Evolutionary conservation across 2,113 vertebrate species (phyloP).

Genomic region (Neodontobutis hainanensis): DNA sequence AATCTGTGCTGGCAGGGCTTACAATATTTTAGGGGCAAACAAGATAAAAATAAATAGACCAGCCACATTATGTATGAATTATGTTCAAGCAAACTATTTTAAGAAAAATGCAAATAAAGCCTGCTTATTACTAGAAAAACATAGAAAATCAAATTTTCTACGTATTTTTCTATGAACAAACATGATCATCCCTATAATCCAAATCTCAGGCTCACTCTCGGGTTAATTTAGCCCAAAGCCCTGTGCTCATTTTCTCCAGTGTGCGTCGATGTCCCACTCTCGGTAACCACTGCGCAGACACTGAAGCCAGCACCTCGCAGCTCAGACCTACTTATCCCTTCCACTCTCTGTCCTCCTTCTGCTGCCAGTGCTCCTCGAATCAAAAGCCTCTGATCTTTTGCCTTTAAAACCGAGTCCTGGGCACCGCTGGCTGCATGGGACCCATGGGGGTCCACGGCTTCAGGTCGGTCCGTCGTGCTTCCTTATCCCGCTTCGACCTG

Average conservation of each 20-base stretch:
- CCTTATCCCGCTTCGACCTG: constrained; percentile 36
- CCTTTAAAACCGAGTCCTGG: constrained; percentile 36
- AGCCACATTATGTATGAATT: too few species aligned
- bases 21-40: too few species aligned
- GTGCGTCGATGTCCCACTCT: constrained; percentile 47
- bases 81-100: too few species aligned
- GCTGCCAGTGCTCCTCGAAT: constrained; percentile 15
- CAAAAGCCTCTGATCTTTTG: constrained; percentile 52
- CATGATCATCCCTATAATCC: constrained; percentile 14
- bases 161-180: constrained; percentile 14
- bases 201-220: constrained; percentile 20
- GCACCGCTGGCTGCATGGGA: constrained; percentile 30
- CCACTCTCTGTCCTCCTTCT: constrained; percentile 27
- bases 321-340: background rate
- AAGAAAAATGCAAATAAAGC: background rate
- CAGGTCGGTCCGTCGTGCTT: constrained; percentile 26
- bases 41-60: too few species aligned
- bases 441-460: constrained; percentile 13
- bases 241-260: constrained; percentile 40
- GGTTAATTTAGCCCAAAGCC: constrained; percentile 5
- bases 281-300: constrained; percentile 20
- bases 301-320: constrained; percentile 30
- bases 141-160: constrained; percentile 1
- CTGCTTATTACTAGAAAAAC: background rate
- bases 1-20: too few species aligned